Conservation (phyloP, 2,888 invertebrate genomes). For the Cyclophora albipunctata region DNA sequence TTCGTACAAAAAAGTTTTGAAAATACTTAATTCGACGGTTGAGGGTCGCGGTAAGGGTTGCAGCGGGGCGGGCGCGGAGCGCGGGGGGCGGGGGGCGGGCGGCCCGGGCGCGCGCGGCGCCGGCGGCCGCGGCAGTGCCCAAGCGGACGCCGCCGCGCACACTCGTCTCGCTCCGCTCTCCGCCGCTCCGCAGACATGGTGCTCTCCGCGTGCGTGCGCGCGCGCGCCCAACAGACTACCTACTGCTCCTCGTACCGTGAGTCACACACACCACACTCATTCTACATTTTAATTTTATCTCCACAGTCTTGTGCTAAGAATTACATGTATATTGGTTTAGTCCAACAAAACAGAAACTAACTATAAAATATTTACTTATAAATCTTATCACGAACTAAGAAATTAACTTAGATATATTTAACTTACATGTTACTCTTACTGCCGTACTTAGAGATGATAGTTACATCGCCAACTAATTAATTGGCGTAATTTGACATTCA, state of each 20-base stretch:
- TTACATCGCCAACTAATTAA: no score
- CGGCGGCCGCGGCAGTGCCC: slow-evolving; percentile 14
- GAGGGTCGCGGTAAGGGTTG: slow-evolving; percentile 32
- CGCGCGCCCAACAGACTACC: slow-evolving; percentile 33
- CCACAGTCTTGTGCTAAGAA: background rate
- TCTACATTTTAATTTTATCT: background rate
- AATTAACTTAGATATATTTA: no score
- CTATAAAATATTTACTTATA: no score
- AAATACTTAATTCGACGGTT: slow-evolving; percentile 62
- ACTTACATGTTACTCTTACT: no score
- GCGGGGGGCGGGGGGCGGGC: slow-evolving; percentile 14
- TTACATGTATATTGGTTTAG: no score
- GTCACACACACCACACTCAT: slow-evolving; percentile 23
- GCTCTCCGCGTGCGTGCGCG: slow-evolving; percentile 64
- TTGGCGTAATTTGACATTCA: no score
- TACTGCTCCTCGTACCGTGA: slow-evolving; percentile 61
- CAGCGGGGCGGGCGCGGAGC: slow-evolving; percentile 7
- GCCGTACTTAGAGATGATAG: no score
- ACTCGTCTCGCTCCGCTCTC: slow-evolving; percentile 2
- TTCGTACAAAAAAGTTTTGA: slow-evolving; percentile 63
- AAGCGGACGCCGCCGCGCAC: slow-evolving; percentile 6
- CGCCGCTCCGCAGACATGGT: slow-evolving; percentile 37
- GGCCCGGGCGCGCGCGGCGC: slow-evolving; percentile 10
- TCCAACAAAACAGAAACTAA: no score
- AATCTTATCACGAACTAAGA: no score